These are phyloP conservation scores for Nicator chloris DNA, from an alignment of 2,113 vertebrate species.

Conservation along the genomic window DNA sequence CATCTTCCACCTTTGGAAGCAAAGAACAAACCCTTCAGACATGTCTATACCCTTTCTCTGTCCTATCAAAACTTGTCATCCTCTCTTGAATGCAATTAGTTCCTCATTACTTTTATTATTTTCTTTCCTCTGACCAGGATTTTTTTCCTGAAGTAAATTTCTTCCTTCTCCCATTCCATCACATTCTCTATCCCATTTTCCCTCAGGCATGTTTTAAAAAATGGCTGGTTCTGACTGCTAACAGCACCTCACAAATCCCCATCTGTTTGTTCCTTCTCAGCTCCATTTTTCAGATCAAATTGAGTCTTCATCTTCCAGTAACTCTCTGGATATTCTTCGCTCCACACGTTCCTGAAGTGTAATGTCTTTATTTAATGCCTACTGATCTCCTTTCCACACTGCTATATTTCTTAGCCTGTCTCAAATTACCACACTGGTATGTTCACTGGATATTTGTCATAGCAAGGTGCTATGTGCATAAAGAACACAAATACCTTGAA, in stretches of 20 bases:
- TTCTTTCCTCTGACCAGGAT: background rate
- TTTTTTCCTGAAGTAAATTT: background rate
- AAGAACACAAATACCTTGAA: background rate
- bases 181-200: background rate
- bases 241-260: background rate
- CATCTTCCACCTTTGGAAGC: background rate
- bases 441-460: background rate
- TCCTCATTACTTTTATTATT: background rate
- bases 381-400: background rate
- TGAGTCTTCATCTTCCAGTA: background rate
- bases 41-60: accelerated
- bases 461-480: background rate
- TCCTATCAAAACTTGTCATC: background rate
- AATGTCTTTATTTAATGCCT: background rate
- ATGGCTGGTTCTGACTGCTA: background rate
- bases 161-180: background rate
- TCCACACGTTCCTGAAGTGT: background rate
- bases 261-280: background rate
- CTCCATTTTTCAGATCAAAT: background rate
- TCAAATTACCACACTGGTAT: background rate
- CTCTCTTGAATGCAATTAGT: background rate
- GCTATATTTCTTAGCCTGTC: background rate
- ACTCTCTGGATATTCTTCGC: background rate
- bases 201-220: background rate
- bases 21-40: background rate